These are phyloP conservation scores for Drosophila birchii DNA, from an alignment of 2,888 invertebrate genomes.

Conservation along the genomic window DNA sequence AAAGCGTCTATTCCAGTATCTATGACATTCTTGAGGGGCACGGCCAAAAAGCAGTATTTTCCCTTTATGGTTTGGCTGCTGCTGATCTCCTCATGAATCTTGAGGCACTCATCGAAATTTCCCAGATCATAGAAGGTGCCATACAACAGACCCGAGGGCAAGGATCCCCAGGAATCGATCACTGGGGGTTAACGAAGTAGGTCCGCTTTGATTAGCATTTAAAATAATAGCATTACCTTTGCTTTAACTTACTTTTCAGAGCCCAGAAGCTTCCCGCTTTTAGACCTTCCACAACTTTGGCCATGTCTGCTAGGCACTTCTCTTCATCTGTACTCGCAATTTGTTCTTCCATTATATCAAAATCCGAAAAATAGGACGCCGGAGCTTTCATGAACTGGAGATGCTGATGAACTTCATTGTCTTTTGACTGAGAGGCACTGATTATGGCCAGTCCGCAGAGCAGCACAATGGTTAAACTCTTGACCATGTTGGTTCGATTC, in stretches of 20 bases:
- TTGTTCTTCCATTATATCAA: not conserved
- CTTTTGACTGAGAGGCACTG: conserved; percentile 6
- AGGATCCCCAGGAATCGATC: conserved; percentile 83
- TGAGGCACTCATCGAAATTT: conserved; percentile 83
- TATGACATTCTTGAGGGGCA: conserved; percentile 17
- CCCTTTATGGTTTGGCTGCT: conserved; percentile 41
- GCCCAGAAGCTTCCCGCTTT: conserved; percentile 41
- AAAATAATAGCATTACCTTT: accelerated
- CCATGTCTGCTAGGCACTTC: conserved; percentile 49
- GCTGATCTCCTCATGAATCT: conserved; percentile 49
- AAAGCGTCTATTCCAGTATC: conserved; percentile 1
- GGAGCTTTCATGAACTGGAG: not conserved
- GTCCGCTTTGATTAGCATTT: not conserved
- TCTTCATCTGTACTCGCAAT: conserved; percentile 18
- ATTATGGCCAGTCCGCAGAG: conserved; percentile 8
- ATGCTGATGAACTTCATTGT: conserved; percentile 1
- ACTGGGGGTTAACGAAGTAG: conserved; percentile 62
- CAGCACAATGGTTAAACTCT: conserved; percentile 2
- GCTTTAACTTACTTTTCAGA: conserved; percentile 35
- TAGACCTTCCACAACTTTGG: conserved; percentile 28
- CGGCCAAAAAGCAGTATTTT: conserved; percentile 50
- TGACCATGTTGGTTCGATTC: conserved; percentile 19
- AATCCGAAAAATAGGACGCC: not conserved
- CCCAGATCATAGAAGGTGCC: conserved; percentile 82
- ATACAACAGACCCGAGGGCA: conserved; percentile 81